Conservation (phyloP, 2,888 invertebrate genomes). For the Colletes collaris region DNA sequence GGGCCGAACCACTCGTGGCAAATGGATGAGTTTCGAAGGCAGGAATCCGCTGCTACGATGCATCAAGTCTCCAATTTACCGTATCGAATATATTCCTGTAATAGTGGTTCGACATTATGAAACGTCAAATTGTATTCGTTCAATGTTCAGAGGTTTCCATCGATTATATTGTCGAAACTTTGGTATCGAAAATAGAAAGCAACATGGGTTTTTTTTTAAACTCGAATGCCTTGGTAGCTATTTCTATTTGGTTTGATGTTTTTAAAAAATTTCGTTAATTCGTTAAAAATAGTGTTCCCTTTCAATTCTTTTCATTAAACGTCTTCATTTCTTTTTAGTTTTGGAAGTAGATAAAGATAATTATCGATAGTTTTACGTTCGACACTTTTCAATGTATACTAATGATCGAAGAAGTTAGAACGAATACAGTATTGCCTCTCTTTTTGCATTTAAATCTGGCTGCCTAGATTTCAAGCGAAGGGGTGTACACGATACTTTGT, state of each 20-base stretch:
- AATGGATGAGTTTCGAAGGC: conserved; percentile 56
- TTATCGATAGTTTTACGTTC: no score
- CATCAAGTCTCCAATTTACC: background rate
- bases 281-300: no score
- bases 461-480: no score
- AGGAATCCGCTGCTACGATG: conserved; percentile 14
- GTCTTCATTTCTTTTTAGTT: no score
- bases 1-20: conserved; percentile 38
- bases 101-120: conserved; percentile 7
- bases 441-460: no score
- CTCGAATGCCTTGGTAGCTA: background rate
- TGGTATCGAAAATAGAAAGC: conserved; percentile 6
- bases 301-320: no score
- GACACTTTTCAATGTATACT: no score
- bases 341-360: no score
- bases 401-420: no score
- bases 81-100: conserved; percentile 4
- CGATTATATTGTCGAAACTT: background rate
- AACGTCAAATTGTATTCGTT: conserved; percentile 20
- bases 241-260: background rate
- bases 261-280: no score
- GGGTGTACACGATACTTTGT: no score
- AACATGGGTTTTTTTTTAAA: background rate
- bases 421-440: no score
- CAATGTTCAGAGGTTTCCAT: background rate